These are phyloP conservation scores for Tinea semifulvella DNA, from an alignment of 2,888 invertebrate genomes.

Conservation along the genomic window DNA sequence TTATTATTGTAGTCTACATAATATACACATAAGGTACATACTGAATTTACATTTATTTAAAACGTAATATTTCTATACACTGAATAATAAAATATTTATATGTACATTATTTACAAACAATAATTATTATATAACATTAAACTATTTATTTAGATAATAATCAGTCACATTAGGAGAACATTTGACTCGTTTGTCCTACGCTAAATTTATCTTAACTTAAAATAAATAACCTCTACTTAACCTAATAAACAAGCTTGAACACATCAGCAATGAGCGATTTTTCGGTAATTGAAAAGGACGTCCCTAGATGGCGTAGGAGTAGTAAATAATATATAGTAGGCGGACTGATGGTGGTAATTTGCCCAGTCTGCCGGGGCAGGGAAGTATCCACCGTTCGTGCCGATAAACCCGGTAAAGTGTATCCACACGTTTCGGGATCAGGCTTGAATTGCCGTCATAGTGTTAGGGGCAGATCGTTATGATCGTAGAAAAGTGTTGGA, in stretches of 20 bases:
- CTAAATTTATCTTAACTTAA: slow-evolving; percentile 3
- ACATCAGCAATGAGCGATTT: slow-evolving; percentile 46
- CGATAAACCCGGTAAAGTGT: too few species aligned
- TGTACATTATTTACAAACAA: slow-evolving; percentile 9
- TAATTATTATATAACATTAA: slow-evolving; percentile 9
- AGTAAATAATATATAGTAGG: too few species aligned
- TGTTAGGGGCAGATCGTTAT: too few species aligned
- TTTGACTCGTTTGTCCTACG: slow-evolving; percentile 10
- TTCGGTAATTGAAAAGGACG: too few species aligned
- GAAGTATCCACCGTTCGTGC: too few species aligned
- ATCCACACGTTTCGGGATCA: too few species aligned
- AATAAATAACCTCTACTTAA: slow-evolving; percentile 12
- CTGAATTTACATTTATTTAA: slow-evolving; percentile 5
- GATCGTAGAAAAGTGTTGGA: too few species aligned
- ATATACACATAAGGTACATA: slow-evolving; percentile 3
- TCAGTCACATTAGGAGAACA: slow-evolving; percentile 10
- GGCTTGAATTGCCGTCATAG: too few species aligned
- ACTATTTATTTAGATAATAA: slow-evolving; percentile 9
- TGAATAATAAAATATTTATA: slow-evolving; percentile 6
- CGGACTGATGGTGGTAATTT: too few species aligned
- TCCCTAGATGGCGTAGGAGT: too few species aligned
- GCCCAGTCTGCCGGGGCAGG: too few species aligned
- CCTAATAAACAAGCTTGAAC: slow-evolving; percentile 40
- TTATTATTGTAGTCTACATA: background rate
- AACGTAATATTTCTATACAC: slow-evolving; percentile 10